Evolutionary conservation across 2,113 vertebrate species (phyloP).

Genomic region (Ptilonorhynchus violaceus): DNA sequence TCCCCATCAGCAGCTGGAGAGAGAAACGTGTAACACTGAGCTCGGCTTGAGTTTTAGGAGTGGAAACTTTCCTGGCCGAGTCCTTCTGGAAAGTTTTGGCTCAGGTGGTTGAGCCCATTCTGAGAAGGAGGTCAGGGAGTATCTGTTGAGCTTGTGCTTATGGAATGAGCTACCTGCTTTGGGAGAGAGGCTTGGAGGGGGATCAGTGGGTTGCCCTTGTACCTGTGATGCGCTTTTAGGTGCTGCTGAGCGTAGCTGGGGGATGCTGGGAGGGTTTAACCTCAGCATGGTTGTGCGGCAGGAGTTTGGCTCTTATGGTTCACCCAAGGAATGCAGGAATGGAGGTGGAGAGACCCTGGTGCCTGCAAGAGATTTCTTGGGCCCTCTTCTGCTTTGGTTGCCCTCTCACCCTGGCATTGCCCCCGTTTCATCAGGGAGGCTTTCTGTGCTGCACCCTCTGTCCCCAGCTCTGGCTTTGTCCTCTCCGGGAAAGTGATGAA

Average conservation of each 20-base stretch:
- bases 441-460: too few species aligned
- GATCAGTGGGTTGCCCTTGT: accelerated
- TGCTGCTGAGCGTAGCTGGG: accelerated
- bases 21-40: accelerated
- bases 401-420: accelerated
- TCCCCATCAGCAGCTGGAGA: neutral
- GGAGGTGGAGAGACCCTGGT: neutral
- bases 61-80: neutral
- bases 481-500: neutral
- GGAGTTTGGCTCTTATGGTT: neutral
- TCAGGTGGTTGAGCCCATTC: neutral
- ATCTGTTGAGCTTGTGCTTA: neutral
- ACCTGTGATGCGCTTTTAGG: neutral
- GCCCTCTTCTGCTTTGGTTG: neutral
- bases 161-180: neutral
- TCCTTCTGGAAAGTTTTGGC: neutral
- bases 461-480: neutral
- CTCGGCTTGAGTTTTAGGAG: neutral
- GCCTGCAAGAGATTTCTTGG: neutral
- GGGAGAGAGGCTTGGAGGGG: neutral
- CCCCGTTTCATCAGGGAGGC: accelerated
- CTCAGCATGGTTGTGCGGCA: accelerated
- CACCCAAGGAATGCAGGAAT: too few species aligned
- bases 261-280: neutral
- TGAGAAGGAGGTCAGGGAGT: neutral